These are phyloP conservation scores for Halichoeres trimaculatus DNA, from an alignment of 2,113 vertebrate species.

Conservation along the genomic window DNA sequence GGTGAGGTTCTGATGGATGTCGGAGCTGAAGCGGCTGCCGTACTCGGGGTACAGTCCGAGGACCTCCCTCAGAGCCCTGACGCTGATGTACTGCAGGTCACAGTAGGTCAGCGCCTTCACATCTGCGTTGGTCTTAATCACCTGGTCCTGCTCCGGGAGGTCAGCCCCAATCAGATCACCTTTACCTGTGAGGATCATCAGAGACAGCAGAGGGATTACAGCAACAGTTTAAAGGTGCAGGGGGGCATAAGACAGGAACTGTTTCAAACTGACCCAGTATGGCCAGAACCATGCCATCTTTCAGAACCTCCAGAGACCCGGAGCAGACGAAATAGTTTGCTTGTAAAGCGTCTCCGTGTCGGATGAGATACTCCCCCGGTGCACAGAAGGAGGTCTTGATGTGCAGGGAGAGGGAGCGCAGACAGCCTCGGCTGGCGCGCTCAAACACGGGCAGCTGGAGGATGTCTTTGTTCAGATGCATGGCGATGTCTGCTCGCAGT, in stretches of 20 bases:
- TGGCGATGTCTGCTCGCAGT: conserved; percentile 94
- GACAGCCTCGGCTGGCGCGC: conserved; percentile 92
- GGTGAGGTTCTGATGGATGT: conserved; percentile 94
- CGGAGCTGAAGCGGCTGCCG: conserved; percentile 86
- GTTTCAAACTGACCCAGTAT: conserved; percentile 89
- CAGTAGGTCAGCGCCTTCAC: conserved; percentile 97
- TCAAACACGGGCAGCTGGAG: conserved; percentile 94
- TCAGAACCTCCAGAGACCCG: conserved; percentile 95
- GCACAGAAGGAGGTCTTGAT: conserved; percentile 97
- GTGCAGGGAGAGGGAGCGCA: conserved; percentile 94
- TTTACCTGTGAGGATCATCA: conserved; percentile 85
- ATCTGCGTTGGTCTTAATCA: conserved; percentile 94
- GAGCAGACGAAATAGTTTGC: conserved; percentile 97
- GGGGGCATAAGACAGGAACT: background rate
- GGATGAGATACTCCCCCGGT: conserved; percentile 94
- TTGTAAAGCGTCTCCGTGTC: conserved; percentile 93
- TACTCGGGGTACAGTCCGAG: conserved; percentile 95
- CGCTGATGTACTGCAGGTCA: conserved; percentile 92
- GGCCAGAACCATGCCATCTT: conserved; percentile 92
- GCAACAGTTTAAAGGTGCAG: background rate
- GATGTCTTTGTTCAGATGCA: conserved; percentile 99
- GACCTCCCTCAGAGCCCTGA: conserved; percentile 91
- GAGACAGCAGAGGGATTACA: conserved; percentile 4
- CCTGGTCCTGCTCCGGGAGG: conserved; percentile 86
- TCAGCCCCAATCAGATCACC: conserved; percentile 96